phyloP scores from a whole-genome alignment of 2,888 invertebrate genomes.

The Meandrusa payeni region DNA sequence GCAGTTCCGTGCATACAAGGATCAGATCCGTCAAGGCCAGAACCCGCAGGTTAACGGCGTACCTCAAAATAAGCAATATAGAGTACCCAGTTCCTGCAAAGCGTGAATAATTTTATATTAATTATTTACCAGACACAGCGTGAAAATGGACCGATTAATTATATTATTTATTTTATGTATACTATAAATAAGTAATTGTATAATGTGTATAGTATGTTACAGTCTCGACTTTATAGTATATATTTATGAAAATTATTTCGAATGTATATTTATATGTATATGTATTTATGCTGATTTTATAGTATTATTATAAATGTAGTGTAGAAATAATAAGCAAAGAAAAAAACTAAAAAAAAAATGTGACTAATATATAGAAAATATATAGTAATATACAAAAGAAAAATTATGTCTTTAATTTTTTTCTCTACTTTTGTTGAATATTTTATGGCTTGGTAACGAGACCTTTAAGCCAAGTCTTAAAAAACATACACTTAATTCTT shows the following conservation, averaged over 20 bases:
- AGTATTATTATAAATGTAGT: slow-evolving; percentile 49
- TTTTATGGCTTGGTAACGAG: too few relatives aligned
- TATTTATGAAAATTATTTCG: slow-evolving; percentile 34
- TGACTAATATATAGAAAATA: slow-evolving; percentile 13
- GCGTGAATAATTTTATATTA: slow-evolving; percentile 38
- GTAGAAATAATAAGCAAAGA: slow-evolving; percentile 48
- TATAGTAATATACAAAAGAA: slow-evolving; percentile 23
- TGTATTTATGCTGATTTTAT: slow-evolving; percentile 32
- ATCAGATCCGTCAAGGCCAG: slow-evolving; percentile 59
- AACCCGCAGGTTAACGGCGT: slow-evolving; percentile 61
- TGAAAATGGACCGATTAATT: slow-evolving; percentile 29
- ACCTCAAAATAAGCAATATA: slow-evolving; percentile 51
- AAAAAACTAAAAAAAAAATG: slow-evolving; percentile 40
- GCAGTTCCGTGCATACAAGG: slow-evolving; percentile 48
- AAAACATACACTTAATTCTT: too few relatives aligned
- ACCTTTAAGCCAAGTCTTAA: too few relatives aligned
- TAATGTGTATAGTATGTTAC: slow-evolving; percentile 26
- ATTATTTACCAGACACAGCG: slow-evolving; percentile 21
- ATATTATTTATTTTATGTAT: slow-evolving; percentile 20
- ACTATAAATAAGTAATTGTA: slow-evolving; percentile 10
- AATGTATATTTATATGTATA: slow-evolving; percentile 36
- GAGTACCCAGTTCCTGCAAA: slow-evolving; percentile 58
- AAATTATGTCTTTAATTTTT: too few relatives aligned
- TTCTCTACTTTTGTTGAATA: too few relatives aligned
- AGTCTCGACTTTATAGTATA: slow-evolving; percentile 36